phyloP scores from a whole-genome alignment of 2,113 vertebrate genomes.

The Dunckerocampus dactyliophorus region DNA sequence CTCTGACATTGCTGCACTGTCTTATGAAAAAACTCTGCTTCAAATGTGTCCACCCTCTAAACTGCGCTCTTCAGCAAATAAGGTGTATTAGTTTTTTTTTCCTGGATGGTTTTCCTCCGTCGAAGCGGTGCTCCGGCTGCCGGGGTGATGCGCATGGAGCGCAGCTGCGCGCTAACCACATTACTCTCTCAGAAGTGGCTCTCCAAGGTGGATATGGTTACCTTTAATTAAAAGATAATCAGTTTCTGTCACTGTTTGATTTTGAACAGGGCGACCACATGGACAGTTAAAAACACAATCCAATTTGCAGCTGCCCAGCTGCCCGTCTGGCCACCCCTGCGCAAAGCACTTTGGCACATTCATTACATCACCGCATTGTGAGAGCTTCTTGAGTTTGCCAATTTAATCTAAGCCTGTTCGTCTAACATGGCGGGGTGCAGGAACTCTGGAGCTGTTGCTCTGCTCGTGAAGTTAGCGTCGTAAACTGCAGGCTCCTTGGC shows the following conservation, averaged over 20 bases:
- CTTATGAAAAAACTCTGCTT: constrained; percentile 41
- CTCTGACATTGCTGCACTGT: constrained; percentile 45
- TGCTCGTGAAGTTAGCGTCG: not conserved
- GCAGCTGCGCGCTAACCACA: no score
- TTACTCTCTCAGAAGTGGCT: constrained; percentile 60
- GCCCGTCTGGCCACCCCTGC: constrained; percentile 31
- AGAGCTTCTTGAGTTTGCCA: constrained; percentile 29
- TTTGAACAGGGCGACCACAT: constrained; percentile 69
- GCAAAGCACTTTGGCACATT: constrained; percentile 43
- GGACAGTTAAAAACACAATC: constrained; percentile 71
- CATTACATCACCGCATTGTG: constrained; percentile 31
- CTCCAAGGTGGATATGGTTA: constrained; percentile 69
- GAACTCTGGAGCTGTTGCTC: constrained; percentile 3
- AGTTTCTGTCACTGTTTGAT: constrained; percentile 64
- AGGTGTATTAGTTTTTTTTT: not conserved
- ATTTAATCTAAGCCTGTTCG: constrained; percentile 33
- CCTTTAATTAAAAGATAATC: constrained; percentile 79
- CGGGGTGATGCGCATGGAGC: not conserved
- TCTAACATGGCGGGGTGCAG: constrained; percentile 4
- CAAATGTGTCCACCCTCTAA: constrained; percentile 14
- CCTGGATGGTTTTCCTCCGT: constrained; percentile 10
- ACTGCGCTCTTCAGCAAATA: not conserved
- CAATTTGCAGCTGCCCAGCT: constrained; percentile 52
- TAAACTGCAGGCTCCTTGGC: no score
- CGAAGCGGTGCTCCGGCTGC: not conserved